Conservation (phyloP, 2,797 vertebrate genomes). For the Sandelia bainsii region DNA sequence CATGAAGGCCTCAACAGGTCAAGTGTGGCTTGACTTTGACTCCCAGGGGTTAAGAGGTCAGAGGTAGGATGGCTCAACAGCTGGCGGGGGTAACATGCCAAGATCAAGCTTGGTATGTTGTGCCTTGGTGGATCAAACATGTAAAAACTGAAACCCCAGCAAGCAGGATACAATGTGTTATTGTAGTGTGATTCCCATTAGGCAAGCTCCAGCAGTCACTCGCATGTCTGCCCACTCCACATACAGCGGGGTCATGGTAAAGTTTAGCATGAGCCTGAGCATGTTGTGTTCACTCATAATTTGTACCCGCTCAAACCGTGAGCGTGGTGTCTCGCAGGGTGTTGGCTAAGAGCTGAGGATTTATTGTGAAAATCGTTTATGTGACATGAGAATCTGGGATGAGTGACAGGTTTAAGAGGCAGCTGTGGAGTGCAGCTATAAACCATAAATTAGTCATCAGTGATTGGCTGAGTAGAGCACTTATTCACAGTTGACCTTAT, state of each 20-base stretch:
- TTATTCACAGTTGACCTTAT: constrained; percentile 10
- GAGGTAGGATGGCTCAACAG: constrained; percentile 36
- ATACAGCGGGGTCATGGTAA: constrained; percentile 4
- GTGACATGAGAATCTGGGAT: constrained; percentile 33
- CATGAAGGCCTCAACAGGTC: constrained; percentile 39
- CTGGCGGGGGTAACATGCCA: constrained; percentile 63
- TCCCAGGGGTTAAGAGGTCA: constrained; percentile 43
- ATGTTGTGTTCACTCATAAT: background rate
- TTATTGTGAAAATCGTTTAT: constrained; percentile 34
- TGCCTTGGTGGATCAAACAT: constrained; percentile 53
- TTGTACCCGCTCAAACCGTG: background rate
- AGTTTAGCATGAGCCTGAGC: constrained; percentile 14
- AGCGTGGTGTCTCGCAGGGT: background rate
- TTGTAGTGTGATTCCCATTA: constrained; percentile 60
- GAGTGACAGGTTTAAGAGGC: constrained; percentile 47
- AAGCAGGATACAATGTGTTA: constrained; percentile 34
- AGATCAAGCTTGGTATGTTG: constrained; percentile 53
- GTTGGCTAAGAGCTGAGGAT: constrained; percentile 31
- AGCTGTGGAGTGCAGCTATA: constrained; percentile 15
- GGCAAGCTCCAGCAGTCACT: constrained; percentile 42
- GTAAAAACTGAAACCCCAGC: constrained; percentile 47
- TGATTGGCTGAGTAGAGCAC: constrained; percentile 19
- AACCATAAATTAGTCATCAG: constrained; percentile 34
- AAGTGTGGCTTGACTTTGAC: constrained; percentile 36
- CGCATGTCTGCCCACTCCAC: background rate